Evolutionary conservation across 2,113 vertebrate species (phyloP).

Genomic region (Brachypodius melanocephalos): DNA sequence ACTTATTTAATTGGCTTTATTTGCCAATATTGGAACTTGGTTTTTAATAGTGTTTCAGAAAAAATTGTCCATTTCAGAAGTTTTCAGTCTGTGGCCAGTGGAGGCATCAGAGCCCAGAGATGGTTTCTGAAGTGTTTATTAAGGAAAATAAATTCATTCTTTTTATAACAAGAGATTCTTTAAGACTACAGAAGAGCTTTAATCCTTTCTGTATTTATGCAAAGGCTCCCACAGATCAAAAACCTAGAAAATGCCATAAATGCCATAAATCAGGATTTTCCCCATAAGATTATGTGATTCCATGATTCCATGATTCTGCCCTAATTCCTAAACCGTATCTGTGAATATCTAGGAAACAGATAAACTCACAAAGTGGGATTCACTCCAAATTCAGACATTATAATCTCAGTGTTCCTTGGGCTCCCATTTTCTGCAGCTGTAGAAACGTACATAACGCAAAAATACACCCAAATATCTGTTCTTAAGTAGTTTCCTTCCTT

Average conservation of each 20-base stretch:
- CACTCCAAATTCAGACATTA: background rate
- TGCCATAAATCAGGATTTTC: background rate
- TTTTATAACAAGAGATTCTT: background rate
- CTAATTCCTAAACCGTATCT: background rate
- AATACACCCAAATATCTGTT: background rate
- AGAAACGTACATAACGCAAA: background rate
- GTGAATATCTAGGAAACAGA: background rate
- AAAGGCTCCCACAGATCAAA: background rate
- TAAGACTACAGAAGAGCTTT: background rate
- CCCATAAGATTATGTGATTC: background rate
- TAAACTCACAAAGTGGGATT: background rate
- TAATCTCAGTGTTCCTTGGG: background rate
- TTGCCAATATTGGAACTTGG: background rate
- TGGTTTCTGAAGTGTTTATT: background rate
- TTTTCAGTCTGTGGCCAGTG: background rate
- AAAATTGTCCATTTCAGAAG: background rate
- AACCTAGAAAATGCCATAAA: background rate
- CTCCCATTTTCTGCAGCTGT: background rate
- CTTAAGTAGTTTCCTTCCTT: background rate
- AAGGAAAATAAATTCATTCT: background rate
- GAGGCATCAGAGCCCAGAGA: background rate
- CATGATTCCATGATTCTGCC: background rate
- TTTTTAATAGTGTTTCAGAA: background rate
- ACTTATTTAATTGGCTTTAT: background rate
- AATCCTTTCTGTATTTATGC: background rate